Evolutionary conservation across 2,113 vertebrate species (phyloP).

Genomic region (Oreamnos americanus): DNA sequence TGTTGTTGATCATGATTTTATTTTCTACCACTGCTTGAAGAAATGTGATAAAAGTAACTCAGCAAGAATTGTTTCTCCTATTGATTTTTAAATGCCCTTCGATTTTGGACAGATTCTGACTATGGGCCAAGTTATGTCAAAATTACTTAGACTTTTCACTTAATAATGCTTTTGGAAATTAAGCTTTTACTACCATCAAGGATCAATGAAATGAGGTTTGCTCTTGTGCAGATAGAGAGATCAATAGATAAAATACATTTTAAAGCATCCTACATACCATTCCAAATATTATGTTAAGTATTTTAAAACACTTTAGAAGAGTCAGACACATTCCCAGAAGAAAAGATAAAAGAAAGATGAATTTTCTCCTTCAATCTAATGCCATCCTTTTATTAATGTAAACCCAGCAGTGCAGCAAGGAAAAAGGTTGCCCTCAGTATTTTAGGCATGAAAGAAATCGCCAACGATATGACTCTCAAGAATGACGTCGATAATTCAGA

Average conservation of each 20-base stretch:
- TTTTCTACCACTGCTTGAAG: neutral
- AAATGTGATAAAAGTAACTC: neutral
- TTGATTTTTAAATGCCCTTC: conserved; percentile 17
- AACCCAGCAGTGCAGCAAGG: neutral
- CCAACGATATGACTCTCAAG: neutral
- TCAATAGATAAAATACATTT: neutral
- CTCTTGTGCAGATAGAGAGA: neutral
- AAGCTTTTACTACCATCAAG: neutral
- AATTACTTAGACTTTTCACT: neutral
- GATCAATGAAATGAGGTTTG: neutral
- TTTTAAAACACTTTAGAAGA: neutral
- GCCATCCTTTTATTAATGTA: neutral
- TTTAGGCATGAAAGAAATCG: neutral
- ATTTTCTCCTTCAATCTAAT: neutral
- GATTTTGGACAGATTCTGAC: neutral
- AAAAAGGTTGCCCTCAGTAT: neutral
- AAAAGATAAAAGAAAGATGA: neutral
- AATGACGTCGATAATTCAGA: neutral
- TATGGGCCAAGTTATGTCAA: neutral
- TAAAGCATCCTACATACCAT: neutral
- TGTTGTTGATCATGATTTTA: neutral
- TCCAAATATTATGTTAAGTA: neutral
- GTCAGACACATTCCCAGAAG: neutral
- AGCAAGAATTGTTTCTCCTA: neutral
- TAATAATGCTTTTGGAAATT: neutral